Percentiles rank a stretch among this genome's conserved stretches.
Conservation (phyloP, 35 echinoderm and acorn worm genomes). For the Lytechinus pictus region DNA sequence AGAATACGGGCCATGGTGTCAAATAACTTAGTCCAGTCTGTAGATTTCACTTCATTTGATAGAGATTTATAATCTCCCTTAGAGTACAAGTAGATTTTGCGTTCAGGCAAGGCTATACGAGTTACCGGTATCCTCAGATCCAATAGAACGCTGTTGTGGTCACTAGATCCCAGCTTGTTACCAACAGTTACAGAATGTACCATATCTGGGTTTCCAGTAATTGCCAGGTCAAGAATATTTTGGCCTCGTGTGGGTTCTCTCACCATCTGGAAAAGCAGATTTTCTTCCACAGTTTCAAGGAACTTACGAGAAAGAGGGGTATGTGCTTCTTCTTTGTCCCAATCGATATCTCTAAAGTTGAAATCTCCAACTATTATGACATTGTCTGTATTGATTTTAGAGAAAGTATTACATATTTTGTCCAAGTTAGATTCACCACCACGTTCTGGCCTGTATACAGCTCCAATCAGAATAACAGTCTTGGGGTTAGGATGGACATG, state of each 20-base stretch:
- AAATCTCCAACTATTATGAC: conserved; percentile 59
- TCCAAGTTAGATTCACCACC: background rate
- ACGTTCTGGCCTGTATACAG: conserved; percentile 44
- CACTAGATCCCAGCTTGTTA: conserved; percentile 45
- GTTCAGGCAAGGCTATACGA: conserved; percentile 17
- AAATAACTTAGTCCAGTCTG: background rate
- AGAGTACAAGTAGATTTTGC: conserved; percentile 56
- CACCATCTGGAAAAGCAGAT: conserved; percentile 50
- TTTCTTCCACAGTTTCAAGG: conserved; percentile 39
- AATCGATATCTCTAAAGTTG: conserved; percentile 59
- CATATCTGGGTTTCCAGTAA: conserved; percentile 43
- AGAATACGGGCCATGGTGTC: too few relatives aligned
- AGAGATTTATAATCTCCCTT: conserved; percentile 42
- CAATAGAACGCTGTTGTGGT: conserved; percentile 39
- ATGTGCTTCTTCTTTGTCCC: conserved; percentile 9
- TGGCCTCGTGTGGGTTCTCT: conserved; percentile 29
- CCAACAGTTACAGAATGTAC: conserved; percentile 16
- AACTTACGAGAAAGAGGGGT: background rate
- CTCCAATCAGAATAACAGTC: background rate
- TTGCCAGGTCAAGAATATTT: conserved; percentile 57
- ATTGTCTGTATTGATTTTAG: conserved; percentile 36
- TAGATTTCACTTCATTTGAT: conserved; percentile 27
- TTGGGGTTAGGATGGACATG: conserved; percentile 5
- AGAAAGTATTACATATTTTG: conserved; percentile 28
- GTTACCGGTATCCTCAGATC: conserved; percentile 49